Percentiles rank a stretch among this genome's conserved stretches.
Conservation (phyloP, 30 jellyfish, hydroid and myxozoan species). For the Pseudorhiza aurosa region DNA sequence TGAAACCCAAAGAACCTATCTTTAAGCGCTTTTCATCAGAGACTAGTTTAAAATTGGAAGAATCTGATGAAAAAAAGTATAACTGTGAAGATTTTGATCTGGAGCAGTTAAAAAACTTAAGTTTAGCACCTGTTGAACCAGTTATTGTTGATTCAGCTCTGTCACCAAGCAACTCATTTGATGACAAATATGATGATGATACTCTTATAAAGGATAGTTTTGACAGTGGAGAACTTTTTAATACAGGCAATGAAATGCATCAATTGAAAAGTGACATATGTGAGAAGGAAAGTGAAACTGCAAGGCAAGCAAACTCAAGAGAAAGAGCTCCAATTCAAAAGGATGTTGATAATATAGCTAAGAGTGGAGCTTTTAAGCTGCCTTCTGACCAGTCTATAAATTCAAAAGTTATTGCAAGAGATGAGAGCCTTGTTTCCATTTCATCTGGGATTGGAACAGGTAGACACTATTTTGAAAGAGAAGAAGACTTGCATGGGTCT, state of each 20-base stretch:
- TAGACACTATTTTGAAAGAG: too few species aligned
- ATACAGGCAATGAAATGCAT: neutral
- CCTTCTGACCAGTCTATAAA: too few species aligned
- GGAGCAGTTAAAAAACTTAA: conserved; percentile 19
- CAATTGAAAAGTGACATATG: neutral
- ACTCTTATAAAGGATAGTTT: conserved; percentile 37
- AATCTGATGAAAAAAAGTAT: neutral
- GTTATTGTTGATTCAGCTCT: conserved; percentile 40
- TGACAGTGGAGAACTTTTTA: conserved; percentile 30
- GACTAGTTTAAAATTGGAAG: conserved; percentile 6
- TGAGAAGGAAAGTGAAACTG: too few species aligned
- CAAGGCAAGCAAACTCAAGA: too few species aligned
- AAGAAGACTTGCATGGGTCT: too few species aligned
- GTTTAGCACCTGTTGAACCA: conserved; percentile 28
- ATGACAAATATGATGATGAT: conserved; percentile 63
- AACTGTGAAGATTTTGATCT: neutral
- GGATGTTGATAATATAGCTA: too few species aligned
- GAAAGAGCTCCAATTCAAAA: too few species aligned
- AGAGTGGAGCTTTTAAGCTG: too few species aligned
- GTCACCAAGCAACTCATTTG: conserved; percentile 50
- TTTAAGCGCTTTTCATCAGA: conserved; percentile 57
- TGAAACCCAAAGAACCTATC: neutral
- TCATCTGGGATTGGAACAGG: too few species aligned
- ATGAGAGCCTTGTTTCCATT: too few species aligned
- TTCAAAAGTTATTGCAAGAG: too few species aligned